phyloP scores from a whole-genome alignment of 2,797 vertebrate genomes.

The Takifugu ocellatus region DNA sequence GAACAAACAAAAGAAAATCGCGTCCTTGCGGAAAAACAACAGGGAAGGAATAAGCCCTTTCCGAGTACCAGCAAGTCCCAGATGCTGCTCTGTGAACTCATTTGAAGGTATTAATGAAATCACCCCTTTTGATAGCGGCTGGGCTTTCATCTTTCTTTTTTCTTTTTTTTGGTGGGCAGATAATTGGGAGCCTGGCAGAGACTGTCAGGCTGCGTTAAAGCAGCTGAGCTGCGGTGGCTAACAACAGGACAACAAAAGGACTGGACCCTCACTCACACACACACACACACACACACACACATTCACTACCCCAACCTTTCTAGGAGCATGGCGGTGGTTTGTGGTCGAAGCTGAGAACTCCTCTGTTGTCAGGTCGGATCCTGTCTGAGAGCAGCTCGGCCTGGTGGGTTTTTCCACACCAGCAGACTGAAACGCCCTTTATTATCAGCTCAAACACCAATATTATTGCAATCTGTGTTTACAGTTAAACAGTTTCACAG shows the following conservation, averaged over 20 bases:
- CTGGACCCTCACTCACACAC: constrained; percentile 33
- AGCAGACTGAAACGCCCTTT: constrained; percentile 36
- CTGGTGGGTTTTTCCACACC: constrained; percentile 20
- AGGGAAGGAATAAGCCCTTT: constrained; percentile 5
- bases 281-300: too few relatives aligned
- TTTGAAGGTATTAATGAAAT: constrained; percentile 32
- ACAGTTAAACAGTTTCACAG: constrained; percentile 13
- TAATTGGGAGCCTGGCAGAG: constrained; percentile 59
- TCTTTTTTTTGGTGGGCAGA: constrained; percentile 31
- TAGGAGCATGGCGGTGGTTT: constrained; percentile 49
- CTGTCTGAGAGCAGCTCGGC: constrained; percentile 38
- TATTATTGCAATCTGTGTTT: constrained; percentile 33
- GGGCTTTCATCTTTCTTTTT: constrained; percentile 22
- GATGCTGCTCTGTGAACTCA: constrained; percentile 12
- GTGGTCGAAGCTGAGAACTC: constrained; percentile 49
- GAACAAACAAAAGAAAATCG: too few relatives aligned
- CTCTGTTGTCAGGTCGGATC: constrained; percentile 58
- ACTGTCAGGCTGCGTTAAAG: constrained; percentile 61
- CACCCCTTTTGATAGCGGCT: constrained; percentile 39
- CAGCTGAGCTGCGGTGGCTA: constrained; percentile 43
- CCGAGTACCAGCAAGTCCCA: not conserved
- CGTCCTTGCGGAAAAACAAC: not conserved
- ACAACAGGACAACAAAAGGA: constrained; percentile 58
- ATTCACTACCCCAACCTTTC: constrained; percentile 36
- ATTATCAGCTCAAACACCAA: constrained; percentile 21